Evolutionary conservation across 2,113 vertebrate genomes (phyloP).

Genomic region (Pterocles gutturalis): DNA sequence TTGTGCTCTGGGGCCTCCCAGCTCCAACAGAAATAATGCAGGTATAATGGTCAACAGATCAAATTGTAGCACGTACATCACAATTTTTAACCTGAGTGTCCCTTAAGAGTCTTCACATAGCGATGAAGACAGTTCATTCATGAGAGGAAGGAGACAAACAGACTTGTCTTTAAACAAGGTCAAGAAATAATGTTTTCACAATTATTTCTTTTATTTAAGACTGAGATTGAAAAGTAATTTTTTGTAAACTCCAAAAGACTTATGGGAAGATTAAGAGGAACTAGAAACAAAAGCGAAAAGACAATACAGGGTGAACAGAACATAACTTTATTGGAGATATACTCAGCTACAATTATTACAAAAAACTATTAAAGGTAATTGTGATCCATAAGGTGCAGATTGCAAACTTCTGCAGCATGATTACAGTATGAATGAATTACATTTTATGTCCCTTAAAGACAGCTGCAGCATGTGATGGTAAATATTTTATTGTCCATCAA

Average conservation of each 20-base stretch:
- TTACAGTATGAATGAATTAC: conserved; percentile 87
- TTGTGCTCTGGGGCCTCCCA: background rate
- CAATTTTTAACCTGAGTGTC: conserved; percentile 24
- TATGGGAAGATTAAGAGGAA: background rate
- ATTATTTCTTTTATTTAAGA: background rate
- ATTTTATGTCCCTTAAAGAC: conserved; percentile 83
- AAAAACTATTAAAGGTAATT: conserved; percentile 85
- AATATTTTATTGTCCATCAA: conserved; percentile 78
- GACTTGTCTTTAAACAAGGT: conserved; percentile 24
- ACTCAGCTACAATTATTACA: conserved; percentile 92
- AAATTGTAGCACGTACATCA: background rate
- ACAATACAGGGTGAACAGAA: conserved; percentile 81
- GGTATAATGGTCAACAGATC: conserved; percentile 16
- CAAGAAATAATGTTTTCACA: conserved; percentile 18
- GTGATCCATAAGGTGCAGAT: conserved; percentile 94
- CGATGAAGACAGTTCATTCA: conserved; percentile 37
- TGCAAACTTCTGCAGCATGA: conserved; percentile 87
- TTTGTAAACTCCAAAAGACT: background rate
- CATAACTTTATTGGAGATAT: conserved; percentile 97
- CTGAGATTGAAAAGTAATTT: background rate
- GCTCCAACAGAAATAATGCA: background rate
- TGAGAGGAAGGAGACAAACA: conserved; percentile 42
- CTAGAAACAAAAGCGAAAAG: background rate
- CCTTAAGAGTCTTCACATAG: conserved; percentile 29
- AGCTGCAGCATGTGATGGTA: conserved; percentile 84